Percentiles rank a stretch among this genome's conserved stretches.
Evolutionary conservation across 2,113 vertebrate genomes (phyloP).

Genomic region (Raphicerus campestris): DNA sequence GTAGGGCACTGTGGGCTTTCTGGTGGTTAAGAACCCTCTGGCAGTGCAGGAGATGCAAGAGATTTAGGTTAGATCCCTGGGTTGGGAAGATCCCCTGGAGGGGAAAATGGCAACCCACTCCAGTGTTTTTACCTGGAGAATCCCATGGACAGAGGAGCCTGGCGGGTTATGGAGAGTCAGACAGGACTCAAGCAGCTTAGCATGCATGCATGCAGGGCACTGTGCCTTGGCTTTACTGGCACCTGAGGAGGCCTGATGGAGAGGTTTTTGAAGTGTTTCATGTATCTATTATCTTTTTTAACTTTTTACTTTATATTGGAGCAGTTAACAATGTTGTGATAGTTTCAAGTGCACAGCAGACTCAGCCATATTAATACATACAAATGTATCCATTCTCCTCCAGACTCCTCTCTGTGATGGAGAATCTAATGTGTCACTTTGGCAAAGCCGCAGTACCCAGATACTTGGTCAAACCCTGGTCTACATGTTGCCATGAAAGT

Average conservation of each 20-base stretch:
- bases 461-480: neutral
- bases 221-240: neutral
- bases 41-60: neutral
- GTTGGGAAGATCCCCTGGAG: neutral
- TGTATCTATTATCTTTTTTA: neutral
- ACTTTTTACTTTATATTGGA: neutral
- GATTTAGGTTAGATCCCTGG: neutral
- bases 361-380: neutral
- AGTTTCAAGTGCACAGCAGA: neutral
- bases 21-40: neutral
- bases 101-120: neutral
- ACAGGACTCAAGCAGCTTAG: neutral
- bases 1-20: neutral
- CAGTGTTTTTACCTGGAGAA: neutral
- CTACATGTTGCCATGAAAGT: neutral
- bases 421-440: neutral
- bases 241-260: neutral
- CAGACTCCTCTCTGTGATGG: neutral
- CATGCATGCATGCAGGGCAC: neutral
- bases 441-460: neutral
- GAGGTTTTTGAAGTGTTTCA: neutral
- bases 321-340: neutral
- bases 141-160: neutral
- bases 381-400: neutral
- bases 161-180: accelerated